Evolutionary conservation across 2,113 vertebrate genomes (phyloP).

Genomic region (Varanus komodoensis): DNA sequence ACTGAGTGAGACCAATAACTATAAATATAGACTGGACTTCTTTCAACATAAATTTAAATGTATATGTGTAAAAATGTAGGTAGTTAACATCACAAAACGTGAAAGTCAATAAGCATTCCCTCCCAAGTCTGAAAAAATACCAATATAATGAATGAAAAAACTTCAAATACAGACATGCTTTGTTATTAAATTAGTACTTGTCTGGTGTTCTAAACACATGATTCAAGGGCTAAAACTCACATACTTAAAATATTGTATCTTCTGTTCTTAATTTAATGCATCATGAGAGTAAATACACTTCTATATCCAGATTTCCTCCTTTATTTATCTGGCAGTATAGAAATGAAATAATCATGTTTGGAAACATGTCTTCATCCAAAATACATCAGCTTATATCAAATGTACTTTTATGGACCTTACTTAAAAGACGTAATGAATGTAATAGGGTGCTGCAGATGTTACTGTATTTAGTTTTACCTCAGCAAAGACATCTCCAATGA

Average conservation of each 20-base stretch:
- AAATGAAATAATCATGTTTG: no score
- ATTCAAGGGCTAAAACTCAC: not conserved
- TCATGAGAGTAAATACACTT: not conserved
- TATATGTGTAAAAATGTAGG: not conserved
- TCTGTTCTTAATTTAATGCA: not conserved
- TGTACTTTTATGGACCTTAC: not conserved
- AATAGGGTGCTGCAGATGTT: not conserved
- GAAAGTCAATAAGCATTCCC: not conserved
- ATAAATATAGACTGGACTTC: not conserved
- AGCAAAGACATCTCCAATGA: not conserved
- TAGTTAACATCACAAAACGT: not conserved
- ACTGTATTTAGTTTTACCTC: not conserved
- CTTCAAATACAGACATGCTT: not conserved
- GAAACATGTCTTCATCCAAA: no score
- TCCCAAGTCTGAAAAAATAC: not conserved
- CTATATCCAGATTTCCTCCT: not conserved
- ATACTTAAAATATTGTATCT: not conserved
- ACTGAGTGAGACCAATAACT: not conserved
- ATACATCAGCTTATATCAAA: not conserved
- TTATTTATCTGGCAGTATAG: not conserved
- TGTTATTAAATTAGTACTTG: not conserved
- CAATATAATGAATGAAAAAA: not conserved
- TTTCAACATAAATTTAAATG: not conserved
- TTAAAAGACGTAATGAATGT: not conserved
- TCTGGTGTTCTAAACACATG: not conserved